phyloP scores from a whole-genome alignment of 2,797 vertebrate species.

The Anas bahamensis region DNA sequence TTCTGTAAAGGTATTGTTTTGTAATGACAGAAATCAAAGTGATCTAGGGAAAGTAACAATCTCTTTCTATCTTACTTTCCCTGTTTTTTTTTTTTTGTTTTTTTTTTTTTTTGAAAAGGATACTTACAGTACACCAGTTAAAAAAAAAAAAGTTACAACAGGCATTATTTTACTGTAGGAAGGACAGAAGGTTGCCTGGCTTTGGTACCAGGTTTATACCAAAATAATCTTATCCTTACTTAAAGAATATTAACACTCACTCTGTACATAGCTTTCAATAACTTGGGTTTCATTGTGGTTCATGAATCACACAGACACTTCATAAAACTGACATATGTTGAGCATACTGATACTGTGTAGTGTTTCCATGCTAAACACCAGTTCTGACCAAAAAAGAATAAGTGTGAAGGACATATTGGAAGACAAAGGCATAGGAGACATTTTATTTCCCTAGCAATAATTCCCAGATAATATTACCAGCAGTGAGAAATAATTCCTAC shows the following conservation, averaged over 20 bases:
- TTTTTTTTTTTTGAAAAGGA: conserved; percentile 35
- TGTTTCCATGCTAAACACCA: neutral
- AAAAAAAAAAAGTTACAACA: conserved; percentile 25
- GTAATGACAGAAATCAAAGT: conserved; percentile 71
- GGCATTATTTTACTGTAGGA: conserved; percentile 26
- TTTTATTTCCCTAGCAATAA: neutral
- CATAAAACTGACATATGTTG: neutral
- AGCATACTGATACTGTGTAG: neutral
- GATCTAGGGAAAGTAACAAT: conserved; percentile 43
- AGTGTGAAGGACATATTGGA: neutral
- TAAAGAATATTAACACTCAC: neutral
- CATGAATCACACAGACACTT: neutral
- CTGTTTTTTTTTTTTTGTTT: neutral
- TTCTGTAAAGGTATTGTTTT: conserved; percentile 67
- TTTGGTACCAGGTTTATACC: neutral
- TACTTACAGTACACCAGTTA: conserved; percentile 23
- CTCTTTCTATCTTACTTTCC: conserved; percentile 52
- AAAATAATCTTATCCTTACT: conserved; percentile 12
- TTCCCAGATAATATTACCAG: neutral
- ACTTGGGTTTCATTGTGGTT: neutral
- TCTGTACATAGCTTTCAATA: neutral
- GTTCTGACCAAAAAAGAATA: neutral
- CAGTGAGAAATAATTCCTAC: neutral
- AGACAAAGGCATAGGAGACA: neutral
- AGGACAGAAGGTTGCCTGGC: conserved; percentile 22